Evolutionary conservation across 2,113 vertebrate species (phyloP).

Genomic region (Lamprotornis superbus): DNA sequence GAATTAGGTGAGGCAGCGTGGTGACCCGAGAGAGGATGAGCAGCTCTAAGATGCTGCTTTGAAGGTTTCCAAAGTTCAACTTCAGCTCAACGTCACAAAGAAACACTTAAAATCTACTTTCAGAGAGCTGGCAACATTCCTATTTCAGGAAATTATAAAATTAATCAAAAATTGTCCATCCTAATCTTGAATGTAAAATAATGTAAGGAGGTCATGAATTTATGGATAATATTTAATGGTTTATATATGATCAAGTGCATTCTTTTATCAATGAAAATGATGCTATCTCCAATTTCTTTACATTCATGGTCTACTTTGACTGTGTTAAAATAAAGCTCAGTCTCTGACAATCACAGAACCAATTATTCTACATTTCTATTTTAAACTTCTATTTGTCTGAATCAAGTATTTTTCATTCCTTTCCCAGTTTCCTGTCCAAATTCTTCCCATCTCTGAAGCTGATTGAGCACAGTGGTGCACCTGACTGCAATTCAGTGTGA

Average conservation of each 20-base stretch:
- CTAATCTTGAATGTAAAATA: neutral
- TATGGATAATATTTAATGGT: neutral
- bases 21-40: neutral
- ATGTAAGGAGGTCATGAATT: neutral
- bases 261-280: neutral
- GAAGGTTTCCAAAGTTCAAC: neutral
- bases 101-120: neutral
- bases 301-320: neutral
- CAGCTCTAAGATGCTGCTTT: accelerated
- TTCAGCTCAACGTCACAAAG: neutral
- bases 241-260: neutral
- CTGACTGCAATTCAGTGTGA: neutral
- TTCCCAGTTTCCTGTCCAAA: neutral
- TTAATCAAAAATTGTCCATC: neutral
- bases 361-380: neutral
- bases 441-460: neutral
- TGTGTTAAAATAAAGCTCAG: neutral
- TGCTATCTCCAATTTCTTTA: neutral
- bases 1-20: neutral
- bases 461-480: neutral
- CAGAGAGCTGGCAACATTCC: neutral
- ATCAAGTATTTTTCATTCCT: neutral
- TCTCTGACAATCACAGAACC: neutral
- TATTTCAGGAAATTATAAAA: neutral
- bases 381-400: neutral